These are phyloP conservation scores for Spilarctia lutea DNA, from an alignment of 2,888 invertebrate species.

Conservation along the genomic window DNA sequence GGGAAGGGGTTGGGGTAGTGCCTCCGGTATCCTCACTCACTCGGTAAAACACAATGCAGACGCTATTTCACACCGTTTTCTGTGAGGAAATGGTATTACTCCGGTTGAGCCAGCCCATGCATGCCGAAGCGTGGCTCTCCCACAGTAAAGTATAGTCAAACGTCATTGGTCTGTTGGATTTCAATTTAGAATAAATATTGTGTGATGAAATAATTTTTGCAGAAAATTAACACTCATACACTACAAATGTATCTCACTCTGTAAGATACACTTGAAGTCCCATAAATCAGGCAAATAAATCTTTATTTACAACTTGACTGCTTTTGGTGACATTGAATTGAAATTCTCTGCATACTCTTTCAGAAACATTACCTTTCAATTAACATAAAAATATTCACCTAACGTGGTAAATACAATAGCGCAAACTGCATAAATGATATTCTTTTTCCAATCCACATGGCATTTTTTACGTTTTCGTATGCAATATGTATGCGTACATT, in stretches of 20 bases:
- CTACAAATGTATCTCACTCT: too few species aligned
- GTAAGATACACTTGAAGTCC: too few species aligned
- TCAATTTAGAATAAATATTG: neutral
- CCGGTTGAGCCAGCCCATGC: too few species aligned
- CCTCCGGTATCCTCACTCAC: too few species aligned
- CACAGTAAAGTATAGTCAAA: too few species aligned
- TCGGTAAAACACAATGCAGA: too few species aligned
- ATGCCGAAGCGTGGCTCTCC: too few species aligned
- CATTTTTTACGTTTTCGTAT: constrained; percentile 33
- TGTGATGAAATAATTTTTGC: neutral
- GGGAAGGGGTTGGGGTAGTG: too few species aligned
- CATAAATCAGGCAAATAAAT: too few species aligned
- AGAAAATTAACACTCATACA: neutral
- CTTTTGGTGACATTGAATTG: neutral
- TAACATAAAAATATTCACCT: neutral
- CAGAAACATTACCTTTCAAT: neutral
- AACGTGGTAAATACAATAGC: neutral
- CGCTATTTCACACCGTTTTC: too few species aligned
- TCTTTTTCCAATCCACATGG: neutral
- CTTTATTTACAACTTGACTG: neutral
- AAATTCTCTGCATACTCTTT: neutral
- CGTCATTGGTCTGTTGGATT: neutral
- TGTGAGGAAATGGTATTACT: too few species aligned
- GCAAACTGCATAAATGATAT: constrained; percentile 4
- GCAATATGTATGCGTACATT: constrained; percentile 46